Evolutionary conservation across 2,797 vertebrate genomes (phyloP).

Genomic region (Pelochelys cantorii): DNA sequence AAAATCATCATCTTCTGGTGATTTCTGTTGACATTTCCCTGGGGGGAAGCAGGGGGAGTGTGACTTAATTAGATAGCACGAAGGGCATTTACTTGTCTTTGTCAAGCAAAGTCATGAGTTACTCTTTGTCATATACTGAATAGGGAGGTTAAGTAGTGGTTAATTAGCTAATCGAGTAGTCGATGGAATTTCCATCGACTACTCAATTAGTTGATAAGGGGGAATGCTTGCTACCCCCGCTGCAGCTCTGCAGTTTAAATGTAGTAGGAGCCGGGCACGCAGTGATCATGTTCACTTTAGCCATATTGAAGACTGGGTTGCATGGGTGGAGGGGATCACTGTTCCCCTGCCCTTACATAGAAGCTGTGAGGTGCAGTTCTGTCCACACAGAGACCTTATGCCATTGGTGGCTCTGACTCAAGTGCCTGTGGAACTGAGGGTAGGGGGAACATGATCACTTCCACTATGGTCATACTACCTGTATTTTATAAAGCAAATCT

Average conservation of each 20-base stretch:
- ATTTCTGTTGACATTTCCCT: background rate
- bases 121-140: background rate
- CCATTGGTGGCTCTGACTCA: background rate
- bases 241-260: too few relatives aligned
- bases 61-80: background rate
- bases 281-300: background rate
- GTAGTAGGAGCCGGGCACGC: too few relatives aligned
- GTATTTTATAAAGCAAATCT: background rate
- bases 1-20: background rate
- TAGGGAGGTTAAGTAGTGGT: too few relatives aligned
- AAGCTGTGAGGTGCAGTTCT: background rate
- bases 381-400: rapidly evolving
- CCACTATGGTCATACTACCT: background rate
- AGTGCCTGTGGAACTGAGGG: background rate
- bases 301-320: background rate
- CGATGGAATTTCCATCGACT: too few relatives aligned
- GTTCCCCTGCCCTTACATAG: background rate
- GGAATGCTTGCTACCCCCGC: too few relatives aligned
- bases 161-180: too few relatives aligned
- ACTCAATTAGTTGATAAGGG: too few relatives aligned
- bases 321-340: background rate
- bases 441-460: background rate
- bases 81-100: background rate
- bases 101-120: background rate
- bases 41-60: background rate